Evolutionary conservation across 2,797 vertebrate species (phyloP).

Genomic region (Microtus obscurus): DNA sequence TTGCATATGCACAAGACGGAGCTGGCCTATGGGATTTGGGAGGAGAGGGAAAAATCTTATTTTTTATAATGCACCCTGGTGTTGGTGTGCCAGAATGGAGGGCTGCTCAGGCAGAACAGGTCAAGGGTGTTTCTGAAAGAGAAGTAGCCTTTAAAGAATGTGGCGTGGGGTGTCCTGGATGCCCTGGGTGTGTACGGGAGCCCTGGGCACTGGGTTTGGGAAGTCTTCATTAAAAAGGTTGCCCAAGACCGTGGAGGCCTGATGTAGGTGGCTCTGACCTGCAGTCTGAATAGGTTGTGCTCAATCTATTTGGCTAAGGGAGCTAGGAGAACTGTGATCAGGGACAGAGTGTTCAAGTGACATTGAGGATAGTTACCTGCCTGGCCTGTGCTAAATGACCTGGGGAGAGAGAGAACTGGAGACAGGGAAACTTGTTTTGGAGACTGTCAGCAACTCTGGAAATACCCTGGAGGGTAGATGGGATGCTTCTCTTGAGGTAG

Average conservation of each 20-base stretch:
- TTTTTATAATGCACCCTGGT: not conserved
- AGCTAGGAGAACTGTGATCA: not conserved
- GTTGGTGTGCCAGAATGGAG: not conserved
- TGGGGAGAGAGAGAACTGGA: not conserved
- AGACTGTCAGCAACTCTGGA: not conserved
- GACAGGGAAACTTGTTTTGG: not conserved
- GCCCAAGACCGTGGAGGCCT: not conserved
- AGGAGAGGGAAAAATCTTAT: not conserved
- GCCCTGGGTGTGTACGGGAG: not conserved
- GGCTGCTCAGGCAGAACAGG: not conserved
- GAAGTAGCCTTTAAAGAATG: accelerated
- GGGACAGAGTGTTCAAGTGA: not conserved
- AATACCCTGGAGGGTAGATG: not conserved
- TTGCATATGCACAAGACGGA: not conserved
- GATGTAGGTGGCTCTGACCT: not conserved
- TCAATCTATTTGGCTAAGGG: not conserved
- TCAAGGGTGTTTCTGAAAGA: not conserved
- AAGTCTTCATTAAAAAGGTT: not conserved
- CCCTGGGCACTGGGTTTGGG: not conserved
- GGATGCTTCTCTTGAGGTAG: not conserved
- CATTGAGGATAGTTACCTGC: not conserved
- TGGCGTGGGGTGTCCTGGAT: not conserved
- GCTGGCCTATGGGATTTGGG: not conserved
- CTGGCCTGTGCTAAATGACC: not conserved
- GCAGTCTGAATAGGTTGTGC: not conserved